phyloP scores from a whole-genome alignment of 2,888 invertebrate species.

The Desoria tigrina region DNA sequence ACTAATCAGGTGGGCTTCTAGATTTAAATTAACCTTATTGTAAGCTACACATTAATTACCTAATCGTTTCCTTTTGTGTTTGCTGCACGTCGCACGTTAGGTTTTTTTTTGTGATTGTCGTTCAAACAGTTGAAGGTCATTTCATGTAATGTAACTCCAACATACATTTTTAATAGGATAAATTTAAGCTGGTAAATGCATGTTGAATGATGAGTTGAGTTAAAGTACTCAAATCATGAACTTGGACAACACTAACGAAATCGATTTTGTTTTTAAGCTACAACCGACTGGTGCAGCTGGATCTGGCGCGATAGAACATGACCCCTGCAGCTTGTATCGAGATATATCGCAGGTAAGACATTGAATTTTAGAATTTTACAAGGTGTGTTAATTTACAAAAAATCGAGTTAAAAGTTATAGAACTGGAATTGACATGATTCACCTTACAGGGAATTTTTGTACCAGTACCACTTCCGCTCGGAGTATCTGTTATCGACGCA shows the following conservation, averaged over 20 bases:
- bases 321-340: slow-evolving; percentile 86
- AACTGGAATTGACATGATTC: not conserved
- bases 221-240: no score
- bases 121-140: no score
- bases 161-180: no score
- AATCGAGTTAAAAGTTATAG: not conserved
- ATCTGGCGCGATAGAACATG: slow-evolving; percentile 95
- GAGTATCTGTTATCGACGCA: slow-evolving; percentile 94
- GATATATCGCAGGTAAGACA: slow-evolving; percentile 63
- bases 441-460: slow-evolving; percentile 62
- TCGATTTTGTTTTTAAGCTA: slow-evolving; percentile 64
- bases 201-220: no score
- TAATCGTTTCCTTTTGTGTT: no score
- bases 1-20: slow-evolving; percentile 36
- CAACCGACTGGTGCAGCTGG: slow-evolving; percentile 93
- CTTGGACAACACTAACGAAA: no score
- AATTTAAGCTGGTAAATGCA: no score
- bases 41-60: not conserved
- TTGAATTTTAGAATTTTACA: not conserved
- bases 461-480: slow-evolving; percentile 83
- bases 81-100: no score
- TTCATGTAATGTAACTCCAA: no score
- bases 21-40: no score
- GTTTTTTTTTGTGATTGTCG: no score
- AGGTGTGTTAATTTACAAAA: not conserved